Percentiles rank a stretch among this genome's conserved stretches.
Conservation (phyloP, 2,113 vertebrate species). For the Gobius niger region DNA sequence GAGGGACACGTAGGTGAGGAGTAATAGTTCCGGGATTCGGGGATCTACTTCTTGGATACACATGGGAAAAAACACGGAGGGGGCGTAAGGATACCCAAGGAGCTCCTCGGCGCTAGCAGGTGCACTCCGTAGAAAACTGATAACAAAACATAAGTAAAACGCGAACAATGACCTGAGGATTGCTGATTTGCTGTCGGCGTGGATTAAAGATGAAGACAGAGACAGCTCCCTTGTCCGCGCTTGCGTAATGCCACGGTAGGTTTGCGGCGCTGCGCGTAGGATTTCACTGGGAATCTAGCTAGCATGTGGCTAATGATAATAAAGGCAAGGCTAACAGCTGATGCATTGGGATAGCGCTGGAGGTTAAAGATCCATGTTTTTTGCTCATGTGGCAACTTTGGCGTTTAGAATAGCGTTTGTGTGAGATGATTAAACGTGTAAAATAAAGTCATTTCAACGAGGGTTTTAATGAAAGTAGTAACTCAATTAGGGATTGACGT, state of each 20-base stretch:
- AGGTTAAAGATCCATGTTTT: no score
- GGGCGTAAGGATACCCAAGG: constrained; percentile 59
- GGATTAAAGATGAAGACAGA: not conserved
- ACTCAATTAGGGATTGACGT: constrained; percentile 46
- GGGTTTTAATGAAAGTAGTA: constrained; percentile 7
- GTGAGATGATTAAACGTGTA: no score
- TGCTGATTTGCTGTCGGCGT: not conserved
- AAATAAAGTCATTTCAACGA: not conserved
- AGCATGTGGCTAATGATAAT: constrained; percentile 49
- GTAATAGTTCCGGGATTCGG: constrained; percentile 66
- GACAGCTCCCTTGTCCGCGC: not conserved
- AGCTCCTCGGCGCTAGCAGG: constrained; percentile 57
- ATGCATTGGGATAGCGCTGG: not conserved
- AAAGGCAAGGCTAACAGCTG: constrained; percentile 56
- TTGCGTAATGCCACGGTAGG: constrained; percentile 59
- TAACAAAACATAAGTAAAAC: constrained; percentile 1
- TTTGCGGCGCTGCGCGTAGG: not conserved
- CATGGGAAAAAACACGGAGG: constrained; percentile 15
- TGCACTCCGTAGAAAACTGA: constrained; percentile 49
- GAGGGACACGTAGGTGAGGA: constrained; percentile 53
- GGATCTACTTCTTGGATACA: constrained; percentile 54
- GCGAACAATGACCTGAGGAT: constrained; percentile 24
- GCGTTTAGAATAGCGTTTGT: no score
- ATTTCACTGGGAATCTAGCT: not conserved
- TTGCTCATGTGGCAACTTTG: no score